phyloP scores from a whole-genome alignment of 2,888 invertebrate genomes.

The Meliscaeva auricollis region DNA sequence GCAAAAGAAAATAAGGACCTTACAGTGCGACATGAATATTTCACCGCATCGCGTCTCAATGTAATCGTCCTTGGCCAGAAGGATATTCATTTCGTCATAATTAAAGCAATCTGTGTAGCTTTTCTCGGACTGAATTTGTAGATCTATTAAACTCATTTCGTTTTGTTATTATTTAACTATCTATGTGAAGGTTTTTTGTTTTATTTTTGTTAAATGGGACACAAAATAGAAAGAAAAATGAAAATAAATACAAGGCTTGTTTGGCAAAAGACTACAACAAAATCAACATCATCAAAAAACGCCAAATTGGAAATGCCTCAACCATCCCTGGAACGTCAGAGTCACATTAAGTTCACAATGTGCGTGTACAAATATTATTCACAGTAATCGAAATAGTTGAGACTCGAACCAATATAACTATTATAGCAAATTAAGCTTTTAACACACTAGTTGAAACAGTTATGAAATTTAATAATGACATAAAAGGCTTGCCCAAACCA shows the following conservation, averaged over 20 bases:
- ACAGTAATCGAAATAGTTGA: not conserved
- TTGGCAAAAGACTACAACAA: not conserved
- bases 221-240: not conserved
- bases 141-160: constrained; percentile 64
- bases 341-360: not conserved
- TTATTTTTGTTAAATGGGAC: not conserved
- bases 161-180: not conserved
- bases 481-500: no score
- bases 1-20: constrained; percentile 65
- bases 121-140: constrained; percentile 47
- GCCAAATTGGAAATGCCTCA: no score
- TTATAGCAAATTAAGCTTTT: no score
- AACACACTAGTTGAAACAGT: no score
- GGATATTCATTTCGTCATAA: constrained; percentile 48
- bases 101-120: constrained; percentile 8
- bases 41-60: constrained; percentile 73
- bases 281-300: not conserved
- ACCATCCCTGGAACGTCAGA: not conserved
- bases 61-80: constrained; percentile 45
- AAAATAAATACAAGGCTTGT: constrained; percentile 4
- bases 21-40: constrained; percentile 69
- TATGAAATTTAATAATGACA: no score
- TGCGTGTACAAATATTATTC: not conserved
- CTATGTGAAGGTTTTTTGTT: not conserved
- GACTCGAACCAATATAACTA: not conserved